Evolutionary conservation across 2,888 invertebrate genomes (phyloP).

Genomic region (Plagodis dolabraria): DNA sequence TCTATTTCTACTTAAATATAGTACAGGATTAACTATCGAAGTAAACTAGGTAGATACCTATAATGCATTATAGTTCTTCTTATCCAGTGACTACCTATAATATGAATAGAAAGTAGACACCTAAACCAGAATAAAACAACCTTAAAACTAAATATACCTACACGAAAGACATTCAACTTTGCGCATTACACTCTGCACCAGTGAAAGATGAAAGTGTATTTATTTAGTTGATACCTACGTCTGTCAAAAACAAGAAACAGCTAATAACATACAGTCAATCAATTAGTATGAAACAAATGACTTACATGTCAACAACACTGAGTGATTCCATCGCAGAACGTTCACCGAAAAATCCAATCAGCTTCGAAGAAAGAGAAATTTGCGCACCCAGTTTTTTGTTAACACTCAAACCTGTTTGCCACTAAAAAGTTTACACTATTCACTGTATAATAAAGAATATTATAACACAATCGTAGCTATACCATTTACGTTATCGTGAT

Average conservation of each 20-base stretch:
- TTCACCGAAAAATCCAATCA: constrained; percentile 49
- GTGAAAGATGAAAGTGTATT: too few species aligned
- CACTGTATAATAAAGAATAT: constrained; percentile 11
- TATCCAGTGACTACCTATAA: background rate
- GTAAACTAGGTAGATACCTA: too few species aligned
- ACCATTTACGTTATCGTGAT: background rate
- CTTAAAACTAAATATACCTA: too few species aligned
- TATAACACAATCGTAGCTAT: background rate
- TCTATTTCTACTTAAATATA: too few species aligned
- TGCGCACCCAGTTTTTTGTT: constrained; percentile 38
- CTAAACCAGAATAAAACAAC: background rate
- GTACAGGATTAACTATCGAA: too few species aligned
- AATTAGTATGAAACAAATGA: constrained; percentile 23
- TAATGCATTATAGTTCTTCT: background rate
- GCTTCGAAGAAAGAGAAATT: constrained; percentile 48
- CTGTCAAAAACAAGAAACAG: background rate
- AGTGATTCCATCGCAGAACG: constrained; percentile 43
- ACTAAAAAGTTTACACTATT: constrained; percentile 27
- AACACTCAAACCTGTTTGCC: constrained; percentile 20
- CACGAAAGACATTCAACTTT: too few species aligned
- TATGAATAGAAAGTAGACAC: background rate
- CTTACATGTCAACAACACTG: constrained; percentile 45
- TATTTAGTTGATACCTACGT: too few species aligned
- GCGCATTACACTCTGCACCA: too few species aligned
- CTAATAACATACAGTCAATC: background rate